These are phyloP conservation scores for Chloroceryle aenea DNA, from an alignment of 2,113 vertebrate species.

Conservation along the genomic window DNA sequence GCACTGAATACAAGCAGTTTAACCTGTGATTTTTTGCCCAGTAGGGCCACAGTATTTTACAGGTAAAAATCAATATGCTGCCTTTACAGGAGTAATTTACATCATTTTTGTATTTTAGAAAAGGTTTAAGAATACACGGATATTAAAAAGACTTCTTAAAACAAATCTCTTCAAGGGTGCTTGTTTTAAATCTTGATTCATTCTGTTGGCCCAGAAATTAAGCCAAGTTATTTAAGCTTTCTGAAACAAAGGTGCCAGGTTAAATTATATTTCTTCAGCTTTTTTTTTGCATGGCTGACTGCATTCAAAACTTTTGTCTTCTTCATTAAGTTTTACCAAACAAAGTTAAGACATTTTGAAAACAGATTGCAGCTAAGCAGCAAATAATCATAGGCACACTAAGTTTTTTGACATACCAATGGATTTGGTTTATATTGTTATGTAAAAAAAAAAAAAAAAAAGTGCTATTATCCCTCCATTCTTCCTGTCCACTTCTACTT, in stretches of 20 bases:
- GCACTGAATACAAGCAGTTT: not conserved
- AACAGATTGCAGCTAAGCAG: not conserved
- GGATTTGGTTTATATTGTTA: not conserved
- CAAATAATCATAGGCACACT: not conserved
- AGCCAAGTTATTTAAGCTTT: not conserved
- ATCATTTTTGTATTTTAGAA: not conserved
- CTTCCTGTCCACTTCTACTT: not conserved
- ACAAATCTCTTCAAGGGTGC: not conserved
- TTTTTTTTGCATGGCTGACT: not conserved
- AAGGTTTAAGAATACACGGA: not conserved
- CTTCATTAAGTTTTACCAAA: not conserved
- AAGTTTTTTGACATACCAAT: not conserved
- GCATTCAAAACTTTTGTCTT: not conserved
- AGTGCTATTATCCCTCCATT: not conserved
- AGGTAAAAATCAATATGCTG: not conserved
- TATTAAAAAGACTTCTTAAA: not conserved
- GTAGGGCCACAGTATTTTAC: not conserved
- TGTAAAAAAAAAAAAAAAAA: not conserved
- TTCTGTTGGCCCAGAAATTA: not conserved
- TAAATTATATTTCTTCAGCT: not conserved
- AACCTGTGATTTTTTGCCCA: not conserved
- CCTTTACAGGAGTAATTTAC: not conserved
- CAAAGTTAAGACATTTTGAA: not conserved
- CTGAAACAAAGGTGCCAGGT: not conserved
- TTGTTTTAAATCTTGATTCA: not conserved